phyloP scores from a whole-genome alignment of 2,888 invertebrate genomes.

The Athalia circularis region DNA sequence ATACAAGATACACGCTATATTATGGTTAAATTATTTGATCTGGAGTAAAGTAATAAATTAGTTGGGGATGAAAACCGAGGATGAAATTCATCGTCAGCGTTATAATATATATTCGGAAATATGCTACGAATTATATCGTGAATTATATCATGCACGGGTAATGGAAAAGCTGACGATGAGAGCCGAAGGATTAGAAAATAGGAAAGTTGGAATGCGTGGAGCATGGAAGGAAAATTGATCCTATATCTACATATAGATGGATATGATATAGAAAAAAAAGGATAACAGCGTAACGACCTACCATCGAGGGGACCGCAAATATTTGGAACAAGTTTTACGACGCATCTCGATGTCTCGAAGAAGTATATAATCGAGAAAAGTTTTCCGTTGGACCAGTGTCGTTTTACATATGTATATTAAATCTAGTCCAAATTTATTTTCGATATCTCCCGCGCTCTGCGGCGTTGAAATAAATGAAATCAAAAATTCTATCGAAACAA shows the following conservation, averaged over 20 bases:
- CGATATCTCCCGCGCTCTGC: background rate
- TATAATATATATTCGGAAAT: no score
- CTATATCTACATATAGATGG: background rate
- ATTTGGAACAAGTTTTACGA: conserved; percentile 39
- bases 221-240: background rate
- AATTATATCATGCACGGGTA: no score
- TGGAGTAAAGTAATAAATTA: no score
- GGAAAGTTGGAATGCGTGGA: no score
- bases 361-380: conserved; percentile 15
- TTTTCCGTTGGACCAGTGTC: background rate
- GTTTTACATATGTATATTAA: conserved; percentile 15
- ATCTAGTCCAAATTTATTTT: conserved; percentile 36
- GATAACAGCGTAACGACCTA: background rate
- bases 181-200: no score
- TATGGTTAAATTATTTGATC: no score
- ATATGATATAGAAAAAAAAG: background rate
- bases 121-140: no score
- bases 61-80: no score
- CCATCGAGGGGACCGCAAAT: conserved; percentile 10
- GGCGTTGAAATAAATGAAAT: background rate
- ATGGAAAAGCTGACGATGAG: no score
- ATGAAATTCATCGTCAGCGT: no score
- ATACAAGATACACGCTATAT: background rate
- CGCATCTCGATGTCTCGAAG: background rate
- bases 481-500: background rate